Evolutionary conservation across 92 coral and sea anemone species (phyloP).

Genomic region (Montipora capitata): DNA sequence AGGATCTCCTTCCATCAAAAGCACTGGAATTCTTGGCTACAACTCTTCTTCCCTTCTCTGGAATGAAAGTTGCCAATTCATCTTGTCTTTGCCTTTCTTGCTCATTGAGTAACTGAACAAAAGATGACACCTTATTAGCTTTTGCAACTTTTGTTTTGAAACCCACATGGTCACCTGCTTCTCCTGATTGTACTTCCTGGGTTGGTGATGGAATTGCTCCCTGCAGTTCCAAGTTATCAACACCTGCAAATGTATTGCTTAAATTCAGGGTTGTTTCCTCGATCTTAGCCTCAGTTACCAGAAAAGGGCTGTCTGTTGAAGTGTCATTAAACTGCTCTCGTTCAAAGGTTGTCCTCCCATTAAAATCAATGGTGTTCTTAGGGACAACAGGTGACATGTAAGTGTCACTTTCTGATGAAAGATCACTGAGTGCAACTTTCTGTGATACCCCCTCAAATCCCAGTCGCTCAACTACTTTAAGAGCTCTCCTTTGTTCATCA

Average conservation of each 20-base stretch:
- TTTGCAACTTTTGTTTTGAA: conserved; percentile 27
- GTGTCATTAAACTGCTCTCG: conserved; percentile 87
- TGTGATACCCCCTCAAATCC: conserved; percentile 87
- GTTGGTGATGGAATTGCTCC: conserved; percentile 9
- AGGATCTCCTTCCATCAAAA: background rate
- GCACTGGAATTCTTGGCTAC: background rate
- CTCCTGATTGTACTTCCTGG: conserved; percentile 3
- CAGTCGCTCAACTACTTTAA: conserved; percentile 77
- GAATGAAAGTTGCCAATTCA: background rate
- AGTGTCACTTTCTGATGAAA: conserved; percentile 81
- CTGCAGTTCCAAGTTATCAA: conserved; percentile 10
- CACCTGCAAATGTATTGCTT: conserved; percentile 43
- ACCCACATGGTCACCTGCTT: background rate
- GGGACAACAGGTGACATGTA: conserved; percentile 73
- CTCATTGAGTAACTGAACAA: conserved; percentile 44
- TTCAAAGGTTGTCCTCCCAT: conserved; percentile 80
- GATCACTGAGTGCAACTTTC: conserved; percentile 84
- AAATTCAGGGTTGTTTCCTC: conserved; percentile 41
- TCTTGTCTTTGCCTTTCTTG: conserved; percentile 38
- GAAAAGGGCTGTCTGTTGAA: conserved; percentile 51
- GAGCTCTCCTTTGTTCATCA: conserved; percentile 65
- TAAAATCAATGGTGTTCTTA: conserved; percentile 60
- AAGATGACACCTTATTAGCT: conserved; percentile 44
- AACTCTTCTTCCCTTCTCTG: conserved; percentile 17
- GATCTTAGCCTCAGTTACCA: conserved; percentile 40